These are phyloP conservation scores for Regulus satrapa DNA, from an alignment of 2,113 vertebrate genomes.

Conservation along the genomic window DNA sequence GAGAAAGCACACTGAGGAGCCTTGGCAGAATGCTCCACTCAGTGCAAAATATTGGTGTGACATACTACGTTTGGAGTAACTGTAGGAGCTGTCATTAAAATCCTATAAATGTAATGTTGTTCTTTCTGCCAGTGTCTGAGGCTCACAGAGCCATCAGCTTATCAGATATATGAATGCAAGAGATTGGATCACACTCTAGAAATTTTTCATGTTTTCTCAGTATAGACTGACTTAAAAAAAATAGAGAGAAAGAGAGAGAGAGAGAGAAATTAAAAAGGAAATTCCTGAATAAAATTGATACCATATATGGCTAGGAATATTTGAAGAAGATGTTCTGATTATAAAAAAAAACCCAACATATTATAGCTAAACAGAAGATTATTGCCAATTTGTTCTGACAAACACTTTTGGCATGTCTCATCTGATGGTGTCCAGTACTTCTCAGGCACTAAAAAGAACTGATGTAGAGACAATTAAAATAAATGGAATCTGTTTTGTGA, in stretches of 20 bases:
- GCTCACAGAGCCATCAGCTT: neutral
- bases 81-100: neutral
- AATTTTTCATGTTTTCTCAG: neutral
- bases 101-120: neutral
- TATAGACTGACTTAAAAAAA: neutral
- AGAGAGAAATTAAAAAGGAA: neutral
- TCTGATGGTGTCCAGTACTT: neutral
- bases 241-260: neutral
- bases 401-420: neutral
- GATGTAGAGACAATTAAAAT: neutral
- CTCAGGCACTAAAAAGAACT: neutral
- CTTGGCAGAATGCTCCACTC: constrained; percentile 2
- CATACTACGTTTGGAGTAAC: neutral
- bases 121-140: neutral
- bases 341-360: neutral
- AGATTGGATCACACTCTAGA: neutral
- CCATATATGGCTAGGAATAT: constrained; percentile 18
- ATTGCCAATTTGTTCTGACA: neutral
- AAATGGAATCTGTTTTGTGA: neutral
- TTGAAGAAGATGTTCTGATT: neutral
- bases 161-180: neutral
- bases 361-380: neutral
- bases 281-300: neutral
- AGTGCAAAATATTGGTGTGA: constrained; percentile 4
- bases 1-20: neutral